phyloP scores from a whole-genome alignment of 2,797 vertebrate species.

The Eulemur rubriventer region DNA sequence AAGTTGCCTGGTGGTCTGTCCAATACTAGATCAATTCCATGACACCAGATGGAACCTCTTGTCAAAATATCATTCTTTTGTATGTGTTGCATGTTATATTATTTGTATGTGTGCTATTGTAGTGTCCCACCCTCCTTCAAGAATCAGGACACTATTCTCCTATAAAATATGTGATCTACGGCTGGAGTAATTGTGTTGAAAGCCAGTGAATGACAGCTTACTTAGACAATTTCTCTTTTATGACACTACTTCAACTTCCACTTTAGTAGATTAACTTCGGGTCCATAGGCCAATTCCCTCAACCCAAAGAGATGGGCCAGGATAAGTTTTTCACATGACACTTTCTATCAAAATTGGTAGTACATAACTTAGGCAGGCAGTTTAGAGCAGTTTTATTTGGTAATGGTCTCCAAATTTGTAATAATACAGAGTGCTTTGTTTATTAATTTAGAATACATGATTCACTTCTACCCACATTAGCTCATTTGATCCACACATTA shows the following conservation, averaged over 20 bases:
- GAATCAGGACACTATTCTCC: not conserved
- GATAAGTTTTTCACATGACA: not conserved
- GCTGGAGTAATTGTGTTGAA: not conserved
- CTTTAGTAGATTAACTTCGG: slow-evolving; percentile 9
- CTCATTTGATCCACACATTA: not conserved
- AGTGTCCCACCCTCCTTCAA: not conserved
- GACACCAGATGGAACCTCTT: not conserved
- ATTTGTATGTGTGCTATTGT: not conserved
- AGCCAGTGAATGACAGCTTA: not conserved
- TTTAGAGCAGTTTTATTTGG: not conserved
- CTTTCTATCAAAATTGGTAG: not conserved
- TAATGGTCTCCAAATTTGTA: not conserved
- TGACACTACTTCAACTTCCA: not conserved
- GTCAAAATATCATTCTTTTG: not conserved
- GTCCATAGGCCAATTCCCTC: not conserved
- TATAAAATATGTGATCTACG: not conserved
- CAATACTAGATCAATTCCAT: not conserved
- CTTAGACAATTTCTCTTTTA: not conserved
- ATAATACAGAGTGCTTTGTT: not conserved
- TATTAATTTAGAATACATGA: not conserved
- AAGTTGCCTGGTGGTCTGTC: not conserved
- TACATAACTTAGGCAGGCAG: not conserved
- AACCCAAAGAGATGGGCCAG: not conserved
- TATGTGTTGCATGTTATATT: not conserved
- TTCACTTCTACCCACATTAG: not conserved